Evolutionary conservation across 2,797 vertebrate genomes (phyloP), one percentile per base, ranked within the genome.

Genomic region (Sebastes kiyomatsui): DNA sequence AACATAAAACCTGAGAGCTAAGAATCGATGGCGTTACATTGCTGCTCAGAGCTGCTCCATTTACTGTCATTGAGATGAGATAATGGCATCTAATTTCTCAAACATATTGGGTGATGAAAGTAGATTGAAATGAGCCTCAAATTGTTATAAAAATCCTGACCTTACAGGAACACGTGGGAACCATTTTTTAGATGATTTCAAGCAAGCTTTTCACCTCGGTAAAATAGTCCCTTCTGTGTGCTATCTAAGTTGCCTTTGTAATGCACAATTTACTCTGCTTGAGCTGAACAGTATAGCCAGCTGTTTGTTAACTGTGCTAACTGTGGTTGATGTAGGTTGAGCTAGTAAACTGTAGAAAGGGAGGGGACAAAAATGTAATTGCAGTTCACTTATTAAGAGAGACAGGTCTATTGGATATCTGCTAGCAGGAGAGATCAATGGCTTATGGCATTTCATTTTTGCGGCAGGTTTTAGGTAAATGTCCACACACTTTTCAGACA

Each of bases 371-470:
- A 56, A 20, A 60, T 33, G 20, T 23, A 46, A 56, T 25, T 62
- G 7, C 9, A 9, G 30, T 77, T 8, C 18, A 55, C 11, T 35
- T 27, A 55, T 77, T 20, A 7, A 77, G 28, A 64, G 6, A 23
- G 13, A 30, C 35, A 14, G 10, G 18, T 66, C 46, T 72, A 33
- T 67, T 38, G 28, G 18, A 30, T 38, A 55, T 69, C 23, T 49
- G 46, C 46, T 49, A 20, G 18, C 46, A 49, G 46, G 46, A 49
- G 18, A 49, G 46, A 49, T 49, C 46, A 46, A 32, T 67, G 30
- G 33, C 61, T 23, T 64, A 32, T 79, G 20, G 25, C 28, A 66
- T 79, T 79, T 55, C 0, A 71, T 65, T 64, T 77, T 78, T 49
- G 16, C 66, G 2, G 7, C 7, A 20, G 0, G 46, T 20, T 49